Base-by-base conservation (phyloP, 1,140 invertebrate genomes). In the Ceratitis capitata region DNA sequence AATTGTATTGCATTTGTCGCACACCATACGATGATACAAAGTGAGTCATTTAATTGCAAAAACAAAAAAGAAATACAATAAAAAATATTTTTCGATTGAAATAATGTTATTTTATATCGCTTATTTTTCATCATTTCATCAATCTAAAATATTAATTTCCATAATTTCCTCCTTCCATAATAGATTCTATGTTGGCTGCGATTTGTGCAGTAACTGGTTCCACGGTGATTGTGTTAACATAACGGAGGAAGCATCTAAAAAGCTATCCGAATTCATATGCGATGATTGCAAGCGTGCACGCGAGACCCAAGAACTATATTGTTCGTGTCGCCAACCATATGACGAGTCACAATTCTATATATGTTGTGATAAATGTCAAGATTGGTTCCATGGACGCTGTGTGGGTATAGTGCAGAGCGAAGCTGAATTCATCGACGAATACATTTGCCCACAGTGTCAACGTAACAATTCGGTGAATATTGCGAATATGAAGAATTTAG, bases 311-410 rank as follows among this genome's bases (percentile, higher is more conserved):
- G 97, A 99, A 90, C 94, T 99, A 2, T 99, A 98, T 92, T 99
- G 98, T 92, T 93, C 99, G 19, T 99, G 98, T 92, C 95, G 95
- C 88, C 97, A 98, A 89, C 98, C 98, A 2, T 99, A 99, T 90
- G 98, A 99, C 93, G 98, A 99, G 93, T 97, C 97, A 90, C 97
- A 98, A 97, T 99, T 98, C 94, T 98, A 98, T 91, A 99, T 99
- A 89, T 98, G 98, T 88, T 99, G 99, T 92, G 98, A 99, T 92
- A 95, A 96, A 82, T 99, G 99, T 93, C 97, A 99, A 92, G 98
- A 99, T 92, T 99, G 99, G 99, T 99, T 99, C 93, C 99, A 99
- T 92, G 98, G 98, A 5, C 94, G 97, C 83, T 99, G 99, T 92
- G 98, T 99, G 10, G 98, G 98, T 14, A 98, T 99, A 88, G 93